phyloP scores from a whole-genome alignment of 2,888 invertebrate species.

The Eupithecia subfuscata region DNA sequence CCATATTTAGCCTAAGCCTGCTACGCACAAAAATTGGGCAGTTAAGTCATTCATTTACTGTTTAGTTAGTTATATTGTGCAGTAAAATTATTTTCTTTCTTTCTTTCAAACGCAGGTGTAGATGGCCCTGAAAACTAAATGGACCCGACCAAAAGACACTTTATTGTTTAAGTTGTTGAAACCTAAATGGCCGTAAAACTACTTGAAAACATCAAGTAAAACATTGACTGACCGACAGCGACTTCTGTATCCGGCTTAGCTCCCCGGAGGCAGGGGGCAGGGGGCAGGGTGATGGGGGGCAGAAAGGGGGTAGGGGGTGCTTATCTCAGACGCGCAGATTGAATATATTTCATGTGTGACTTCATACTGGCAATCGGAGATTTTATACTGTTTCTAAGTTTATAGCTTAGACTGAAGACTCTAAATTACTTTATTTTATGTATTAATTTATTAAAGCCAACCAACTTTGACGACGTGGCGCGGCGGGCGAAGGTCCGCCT shows the following conservation, averaged over 20 bases:
- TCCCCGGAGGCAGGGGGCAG: constrained; percentile 39
- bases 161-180: neutral
- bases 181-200: neutral
- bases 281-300: constrained; percentile 21
- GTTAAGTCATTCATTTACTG: no score
- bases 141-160: neutral
- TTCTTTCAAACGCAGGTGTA: no score
- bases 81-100: no score
- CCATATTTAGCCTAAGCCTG: no score
- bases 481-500: no score
- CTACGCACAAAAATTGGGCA: no score
- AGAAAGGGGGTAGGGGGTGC: constrained; percentile 54
- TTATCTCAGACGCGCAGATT: constrained; percentile 87
- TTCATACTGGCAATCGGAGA: constrained; percentile 63
- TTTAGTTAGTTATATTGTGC: no score
- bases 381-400: constrained; percentile 49
- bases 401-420: constrained; percentile 10
- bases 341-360: constrained; percentile 88
- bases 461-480: no score
- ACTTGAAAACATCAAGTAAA: constrained; percentile 44
- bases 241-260: constrained; percentile 65
- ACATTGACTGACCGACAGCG: constrained; percentile 67
- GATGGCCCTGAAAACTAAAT: neutral
- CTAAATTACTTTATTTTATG: neutral
- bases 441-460: no score